Conservation (phyloP, 2,797 vertebrate species). For the Thripadectes ignobilis region DNA sequence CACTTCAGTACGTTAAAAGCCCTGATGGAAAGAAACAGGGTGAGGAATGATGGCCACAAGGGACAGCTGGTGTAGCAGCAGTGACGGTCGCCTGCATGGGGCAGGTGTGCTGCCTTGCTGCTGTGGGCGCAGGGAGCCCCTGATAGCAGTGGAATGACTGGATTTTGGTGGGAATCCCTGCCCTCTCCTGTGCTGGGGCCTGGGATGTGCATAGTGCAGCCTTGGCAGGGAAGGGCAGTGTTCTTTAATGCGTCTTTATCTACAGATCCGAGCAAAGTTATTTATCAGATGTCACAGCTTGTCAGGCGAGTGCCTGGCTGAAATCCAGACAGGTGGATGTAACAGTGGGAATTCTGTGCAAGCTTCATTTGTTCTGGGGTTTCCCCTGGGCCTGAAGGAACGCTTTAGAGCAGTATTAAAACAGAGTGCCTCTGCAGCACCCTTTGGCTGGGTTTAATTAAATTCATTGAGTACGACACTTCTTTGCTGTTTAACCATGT, state of each 20-base stretch:
- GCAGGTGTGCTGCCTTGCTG: neutral
- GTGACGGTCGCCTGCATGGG: conserved; percentile 10
- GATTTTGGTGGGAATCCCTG: neutral
- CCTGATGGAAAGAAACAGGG: neutral
- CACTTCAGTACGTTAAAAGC: conserved; percentile 4
- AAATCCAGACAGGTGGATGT: neutral
- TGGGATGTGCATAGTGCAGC: neutral
- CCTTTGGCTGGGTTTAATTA: neutral
- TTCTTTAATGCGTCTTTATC: neutral
- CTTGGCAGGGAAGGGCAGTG: neutral
- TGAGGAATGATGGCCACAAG: conserved; percentile 31
- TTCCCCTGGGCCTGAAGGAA: neutral
- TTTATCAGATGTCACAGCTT: fast-evolving
- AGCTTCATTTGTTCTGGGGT: neutral
- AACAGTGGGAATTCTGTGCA: neutral
- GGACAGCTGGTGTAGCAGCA: conserved; percentile 17
- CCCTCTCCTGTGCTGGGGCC: neutral
- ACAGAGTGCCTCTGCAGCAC: neutral
- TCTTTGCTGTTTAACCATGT: conserved; percentile 49
- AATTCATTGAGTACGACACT: conserved; percentile 29
- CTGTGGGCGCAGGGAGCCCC: neutral
- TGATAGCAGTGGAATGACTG: neutral
- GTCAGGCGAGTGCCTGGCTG: neutral
- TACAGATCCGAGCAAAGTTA: neutral
- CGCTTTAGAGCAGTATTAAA: neutral